These are phyloP conservation scores for Bagarius yarrelli DNA, from an alignment of 2,113 vertebrate genomes.

Conservation along the genomic window DNA sequence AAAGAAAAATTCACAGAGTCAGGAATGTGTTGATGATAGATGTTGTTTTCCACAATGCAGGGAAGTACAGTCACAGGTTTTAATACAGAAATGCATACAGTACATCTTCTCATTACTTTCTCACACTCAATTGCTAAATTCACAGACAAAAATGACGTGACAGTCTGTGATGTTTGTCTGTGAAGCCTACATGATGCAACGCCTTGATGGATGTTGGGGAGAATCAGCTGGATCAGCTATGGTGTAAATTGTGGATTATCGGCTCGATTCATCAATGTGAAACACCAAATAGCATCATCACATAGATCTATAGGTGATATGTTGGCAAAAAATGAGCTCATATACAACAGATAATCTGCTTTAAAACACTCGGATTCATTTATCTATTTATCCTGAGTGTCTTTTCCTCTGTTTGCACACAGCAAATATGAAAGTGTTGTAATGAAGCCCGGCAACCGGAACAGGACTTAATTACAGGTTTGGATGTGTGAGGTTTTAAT, in stretches of 20 bases:
- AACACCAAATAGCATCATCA: neutral
- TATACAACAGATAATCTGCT: too few species aligned
- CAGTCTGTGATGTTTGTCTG: neutral
- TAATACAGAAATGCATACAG: conserved; percentile 6
- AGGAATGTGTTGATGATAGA: neutral
- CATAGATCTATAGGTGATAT: neutral
- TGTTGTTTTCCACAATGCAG: neutral
- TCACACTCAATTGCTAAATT: neutral
- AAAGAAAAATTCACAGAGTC: conserved; percentile 12
- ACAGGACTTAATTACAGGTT: too few species aligned
- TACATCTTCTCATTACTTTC: conserved; percentile 1
- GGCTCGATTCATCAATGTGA: neutral
- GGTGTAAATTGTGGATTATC: neutral
- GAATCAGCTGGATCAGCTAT: neutral
- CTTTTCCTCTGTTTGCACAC: conserved; percentile 39
- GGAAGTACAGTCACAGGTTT: neutral
- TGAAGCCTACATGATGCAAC: neutral
- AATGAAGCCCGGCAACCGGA: conserved; percentile 8
- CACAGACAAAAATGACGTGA: neutral
- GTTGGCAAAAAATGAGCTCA: neutral
- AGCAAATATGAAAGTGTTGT: conserved; percentile 20
- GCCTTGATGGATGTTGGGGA: neutral
- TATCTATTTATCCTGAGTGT: too few species aligned
- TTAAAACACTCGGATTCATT: too few species aligned
- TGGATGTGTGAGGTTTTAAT: conserved; percentile 3